Percentiles rank a stretch among this genome's conserved stretches.
These are phyloP conservation scores for Cynocephalus volans DNA, from an alignment of 2,113 vertebrate genomes.

Conservation along the genomic window DNA sequence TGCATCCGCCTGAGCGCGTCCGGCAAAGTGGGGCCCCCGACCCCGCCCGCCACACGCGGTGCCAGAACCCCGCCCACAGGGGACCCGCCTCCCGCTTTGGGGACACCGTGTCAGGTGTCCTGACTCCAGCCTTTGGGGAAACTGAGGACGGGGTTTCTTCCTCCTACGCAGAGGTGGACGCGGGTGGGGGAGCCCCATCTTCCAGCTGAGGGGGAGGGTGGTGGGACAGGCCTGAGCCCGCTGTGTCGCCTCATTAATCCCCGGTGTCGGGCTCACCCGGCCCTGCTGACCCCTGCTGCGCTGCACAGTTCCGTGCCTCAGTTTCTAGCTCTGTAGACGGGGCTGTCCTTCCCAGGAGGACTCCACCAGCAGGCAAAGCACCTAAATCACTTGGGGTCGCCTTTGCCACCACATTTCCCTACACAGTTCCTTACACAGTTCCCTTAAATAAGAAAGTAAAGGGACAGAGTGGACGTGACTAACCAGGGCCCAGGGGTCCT, in stretches of 20 bases:
- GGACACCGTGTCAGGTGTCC: not conserved
- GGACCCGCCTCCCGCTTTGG: no score
- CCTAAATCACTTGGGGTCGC: not conserved
- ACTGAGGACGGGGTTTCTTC: not conserved
- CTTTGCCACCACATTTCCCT: no score
- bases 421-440: no score
- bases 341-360: not conserved
- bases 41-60: no score
- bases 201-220: not conserved
- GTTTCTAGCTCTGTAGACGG: not conserved
- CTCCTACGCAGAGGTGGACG: not conserved
- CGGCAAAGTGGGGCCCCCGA: constrained; percentile 30
- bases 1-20: not conserved
- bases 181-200: no score
- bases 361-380: no score
- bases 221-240: no score
- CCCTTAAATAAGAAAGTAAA: not conserved
- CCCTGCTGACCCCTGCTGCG: accelerated
- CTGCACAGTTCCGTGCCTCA: not conserved
- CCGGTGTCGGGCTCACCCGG: not conserved
- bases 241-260: no score
- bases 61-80: no score
- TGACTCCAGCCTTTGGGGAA: not conserved
- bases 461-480: not conserved
- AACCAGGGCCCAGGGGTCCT: not conserved